Evolutionary conservation across 2,113 vertebrate genomes (phyloP).

Genomic region (Aix galericulata): DNA sequence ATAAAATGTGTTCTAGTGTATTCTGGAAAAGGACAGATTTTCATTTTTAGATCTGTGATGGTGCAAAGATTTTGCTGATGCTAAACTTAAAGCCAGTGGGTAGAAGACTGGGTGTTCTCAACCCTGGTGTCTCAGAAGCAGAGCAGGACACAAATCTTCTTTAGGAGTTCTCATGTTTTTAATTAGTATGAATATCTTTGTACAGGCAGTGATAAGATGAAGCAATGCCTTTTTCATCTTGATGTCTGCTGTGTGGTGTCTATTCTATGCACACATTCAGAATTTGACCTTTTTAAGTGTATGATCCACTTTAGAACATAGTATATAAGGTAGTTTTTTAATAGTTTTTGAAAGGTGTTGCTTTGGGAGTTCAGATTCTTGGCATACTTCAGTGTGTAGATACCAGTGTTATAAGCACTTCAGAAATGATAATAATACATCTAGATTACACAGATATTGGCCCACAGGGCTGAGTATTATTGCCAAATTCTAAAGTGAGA

Average conservation of each 20-base stretch:
- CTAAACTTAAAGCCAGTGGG: slow-evolving; percentile 26
- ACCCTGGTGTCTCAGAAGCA: slow-evolving; percentile 26
- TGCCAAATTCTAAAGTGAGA: slow-evolving; percentile 28
- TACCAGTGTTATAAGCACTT: not conserved
- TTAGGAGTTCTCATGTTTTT: slow-evolving; percentile 1
- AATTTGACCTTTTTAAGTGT: not conserved
- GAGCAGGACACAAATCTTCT: not conserved
- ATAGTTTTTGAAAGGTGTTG: not conserved
- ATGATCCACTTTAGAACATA: not conserved
- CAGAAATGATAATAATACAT: slow-evolving; percentile 42
- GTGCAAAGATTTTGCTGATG: not conserved
- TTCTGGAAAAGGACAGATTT: not conserved
- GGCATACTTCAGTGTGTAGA: not conserved
- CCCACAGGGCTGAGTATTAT: slow-evolving; percentile 5
- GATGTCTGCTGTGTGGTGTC: not conserved
- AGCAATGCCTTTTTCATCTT: not conserved
- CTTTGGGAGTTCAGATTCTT: slow-evolving; percentile 15
- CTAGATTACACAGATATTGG: slow-evolving; percentile 17
- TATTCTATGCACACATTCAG: not conserved
- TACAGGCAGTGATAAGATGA: not conserved
- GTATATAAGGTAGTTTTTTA: not conserved
- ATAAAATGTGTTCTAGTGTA: not conserved
- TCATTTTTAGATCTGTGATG: not conserved
- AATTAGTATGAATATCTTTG: not conserved
- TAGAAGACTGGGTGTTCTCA: slow-evolving; percentile 13